Percentiles rank a stretch among this genome's conserved stretches.
phyloP scores from a whole-genome alignment of 2,888 invertebrate species.

The Boloria euphrosyne region DNA sequence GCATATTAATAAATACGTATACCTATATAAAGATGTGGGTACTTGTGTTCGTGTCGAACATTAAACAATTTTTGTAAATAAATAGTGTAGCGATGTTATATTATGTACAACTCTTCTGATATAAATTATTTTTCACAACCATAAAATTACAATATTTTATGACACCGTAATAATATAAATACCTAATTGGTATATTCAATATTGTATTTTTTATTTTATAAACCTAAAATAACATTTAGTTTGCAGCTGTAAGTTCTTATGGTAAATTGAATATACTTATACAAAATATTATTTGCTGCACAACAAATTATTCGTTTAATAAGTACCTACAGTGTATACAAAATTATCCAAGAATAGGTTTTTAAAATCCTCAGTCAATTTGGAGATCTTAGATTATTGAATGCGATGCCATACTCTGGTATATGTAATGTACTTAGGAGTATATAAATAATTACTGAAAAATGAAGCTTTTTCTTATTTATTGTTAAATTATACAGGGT shows the following conservation, averaged over 20 bases:
- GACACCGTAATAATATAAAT: slow-evolving; percentile 28
- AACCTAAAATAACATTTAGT: slow-evolving; percentile 1
- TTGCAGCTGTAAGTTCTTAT: neutral
- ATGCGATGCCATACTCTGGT: too few species aligned
- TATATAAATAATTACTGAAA: too few species aligned
- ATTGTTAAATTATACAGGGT: neutral
- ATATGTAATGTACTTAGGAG: too few species aligned
- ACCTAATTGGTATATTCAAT: neutral
- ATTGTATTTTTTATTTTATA: slow-evolving; percentile 28
- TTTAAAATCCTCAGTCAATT: slow-evolving; percentile 2
- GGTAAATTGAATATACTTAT: neutral
- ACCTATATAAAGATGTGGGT: slow-evolving; percentile 27
- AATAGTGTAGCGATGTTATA: slow-evolving; percentile 23
- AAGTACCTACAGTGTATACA: slow-evolving; percentile 5
- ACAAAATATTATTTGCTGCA: too few species aligned
- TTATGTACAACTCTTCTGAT: slow-evolving; percentile 40
- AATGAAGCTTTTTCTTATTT: neutral
- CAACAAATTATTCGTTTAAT: too few species aligned
- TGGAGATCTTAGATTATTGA: too few species aligned
- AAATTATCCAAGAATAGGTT: slow-evolving; percentile 13
- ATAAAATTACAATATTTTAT: slow-evolving; percentile 52
- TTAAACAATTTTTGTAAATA: slow-evolving; percentile 13
- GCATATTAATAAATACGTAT: slow-evolving; percentile 20
- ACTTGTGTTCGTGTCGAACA: slow-evolving; percentile 25
- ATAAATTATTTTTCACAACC: slow-evolving; percentile 66